phyloP scores from a whole-genome alignment of 2,113 vertebrate species.

The Nyctereutes procyonoides region DNA sequence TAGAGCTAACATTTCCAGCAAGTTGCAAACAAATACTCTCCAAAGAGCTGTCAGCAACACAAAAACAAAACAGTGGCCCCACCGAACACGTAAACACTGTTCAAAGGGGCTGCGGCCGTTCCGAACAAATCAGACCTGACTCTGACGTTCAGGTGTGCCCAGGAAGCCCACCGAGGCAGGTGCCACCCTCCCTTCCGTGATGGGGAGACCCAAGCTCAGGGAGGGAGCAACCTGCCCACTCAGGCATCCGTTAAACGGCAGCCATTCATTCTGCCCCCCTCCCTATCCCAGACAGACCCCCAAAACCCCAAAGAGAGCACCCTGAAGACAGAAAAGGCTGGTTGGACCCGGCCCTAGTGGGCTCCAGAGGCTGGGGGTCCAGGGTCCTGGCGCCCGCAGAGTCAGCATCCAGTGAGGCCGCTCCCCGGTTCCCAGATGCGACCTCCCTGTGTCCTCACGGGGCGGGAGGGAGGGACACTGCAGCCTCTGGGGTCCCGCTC shows the following conservation, averaged over 20 bases:
- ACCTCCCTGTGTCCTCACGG: rapidly evolving
- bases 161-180: no score
- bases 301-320: background rate
- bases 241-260: background rate
- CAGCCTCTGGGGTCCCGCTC: background rate
- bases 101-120: rapidly evolving
- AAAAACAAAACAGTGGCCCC: background rate
- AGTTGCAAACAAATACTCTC: background rate
- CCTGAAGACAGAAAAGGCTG: background rate
- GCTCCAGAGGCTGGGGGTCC: rapidly evolving
- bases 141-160: no score
- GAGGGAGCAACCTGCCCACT: rapidly evolving
- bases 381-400: rapidly evolving
- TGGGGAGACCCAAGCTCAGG: background rate
- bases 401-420: rapidly evolving
- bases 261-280: background rate
- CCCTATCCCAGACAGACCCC: background rate
- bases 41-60: background rate
- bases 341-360: rapidly evolving
- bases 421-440: background rate
- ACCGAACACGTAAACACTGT: rapidly evolving
- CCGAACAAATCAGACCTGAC: rapidly evolving
- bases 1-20: background rate
- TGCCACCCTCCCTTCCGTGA: background rate
- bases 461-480: rapidly evolving